phyloP scores from a whole-genome alignment of 2,113 vertebrate genomes.

The Tursiops truncatus region DNA sequence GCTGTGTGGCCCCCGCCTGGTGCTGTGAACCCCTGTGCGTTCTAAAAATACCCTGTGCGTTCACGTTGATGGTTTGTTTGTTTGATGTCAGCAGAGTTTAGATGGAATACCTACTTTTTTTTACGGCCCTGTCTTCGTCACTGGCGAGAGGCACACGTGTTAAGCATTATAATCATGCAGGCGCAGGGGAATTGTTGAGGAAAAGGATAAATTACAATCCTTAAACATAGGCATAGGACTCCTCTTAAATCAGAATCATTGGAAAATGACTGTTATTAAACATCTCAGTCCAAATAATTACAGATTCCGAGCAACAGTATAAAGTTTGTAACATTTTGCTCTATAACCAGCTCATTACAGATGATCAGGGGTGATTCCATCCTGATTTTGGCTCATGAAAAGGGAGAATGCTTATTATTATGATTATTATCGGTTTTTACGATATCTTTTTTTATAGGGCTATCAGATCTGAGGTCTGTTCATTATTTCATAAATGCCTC shows the following conservation, averaged over 20 bases:
- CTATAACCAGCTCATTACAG: neutral
- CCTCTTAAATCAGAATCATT: neutral
- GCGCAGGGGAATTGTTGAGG: neutral
- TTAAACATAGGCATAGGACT: neutral
- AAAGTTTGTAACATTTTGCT: neutral
- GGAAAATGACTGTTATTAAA: neutral
- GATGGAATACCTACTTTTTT: neutral
- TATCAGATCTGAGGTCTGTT: neutral
- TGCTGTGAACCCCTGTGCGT: neutral
- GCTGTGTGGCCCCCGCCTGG: fast-evolving
- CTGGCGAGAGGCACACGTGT: fast-evolving
- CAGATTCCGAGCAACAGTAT: neutral
- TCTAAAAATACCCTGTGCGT: fast-evolving
- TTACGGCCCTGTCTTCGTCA: fast-evolving
- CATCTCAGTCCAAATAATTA: neutral
- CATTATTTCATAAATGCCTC: neutral
- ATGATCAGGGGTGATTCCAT: too few relatives aligned
- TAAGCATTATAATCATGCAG: fast-evolving
- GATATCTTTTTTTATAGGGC: neutral
- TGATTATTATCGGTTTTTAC: neutral
- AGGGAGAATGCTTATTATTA: neutral
- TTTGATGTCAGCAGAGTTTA: neutral
- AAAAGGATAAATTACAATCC: neutral
- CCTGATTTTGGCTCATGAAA: too few relatives aligned
- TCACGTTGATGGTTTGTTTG: fast-evolving